A percentile compares a stretch with the other conserved stretches of the same genome.
Conservation (phyloP, 2,888 invertebrate species). For the Nasonia oneida region DNA sequence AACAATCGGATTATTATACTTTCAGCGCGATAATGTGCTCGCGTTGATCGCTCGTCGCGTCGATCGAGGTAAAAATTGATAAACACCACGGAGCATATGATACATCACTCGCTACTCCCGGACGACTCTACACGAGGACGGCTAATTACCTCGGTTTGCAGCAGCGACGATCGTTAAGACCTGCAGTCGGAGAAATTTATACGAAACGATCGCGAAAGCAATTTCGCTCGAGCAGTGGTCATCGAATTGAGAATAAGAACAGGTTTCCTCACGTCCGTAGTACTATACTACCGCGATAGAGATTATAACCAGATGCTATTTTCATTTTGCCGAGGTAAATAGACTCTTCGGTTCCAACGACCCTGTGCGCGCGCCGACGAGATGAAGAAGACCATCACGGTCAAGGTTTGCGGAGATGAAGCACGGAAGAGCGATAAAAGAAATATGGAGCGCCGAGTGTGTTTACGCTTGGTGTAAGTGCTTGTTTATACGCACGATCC, state of each 20-base stretch:
- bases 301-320: conserved; percentile 70
- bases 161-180: conserved; percentile 7
- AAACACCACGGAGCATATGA: not conserved
- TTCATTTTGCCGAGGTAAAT: conserved; percentile 70
- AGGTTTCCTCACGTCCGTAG: conserved; percentile 25
- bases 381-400: conserved; percentile 64
- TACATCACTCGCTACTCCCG: not conserved
- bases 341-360: conserved; percentile 69
- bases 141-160: not conserved
- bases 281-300: conserved; percentile 58
- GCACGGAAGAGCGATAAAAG: conserved; percentile 25
- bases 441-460: not conserved
- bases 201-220: conserved; percentile 47
- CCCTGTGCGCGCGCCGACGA: conserved; percentile 64
- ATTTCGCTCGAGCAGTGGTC: conserved; percentile 21
- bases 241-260: conserved; percentile 48
- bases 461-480: not conserved
- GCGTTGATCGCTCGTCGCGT: not conserved
- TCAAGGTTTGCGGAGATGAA: conserved; percentile 67
- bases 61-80: not conserved
- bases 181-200: conserved; percentile 37
- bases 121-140: not conserved
- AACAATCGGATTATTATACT: not conserved
- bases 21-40: not conserved
- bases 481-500: not conserved